phyloP scores from a whole-genome alignment of 2,888 invertebrate genomes.

The Melanostoma mellinum region DNA sequence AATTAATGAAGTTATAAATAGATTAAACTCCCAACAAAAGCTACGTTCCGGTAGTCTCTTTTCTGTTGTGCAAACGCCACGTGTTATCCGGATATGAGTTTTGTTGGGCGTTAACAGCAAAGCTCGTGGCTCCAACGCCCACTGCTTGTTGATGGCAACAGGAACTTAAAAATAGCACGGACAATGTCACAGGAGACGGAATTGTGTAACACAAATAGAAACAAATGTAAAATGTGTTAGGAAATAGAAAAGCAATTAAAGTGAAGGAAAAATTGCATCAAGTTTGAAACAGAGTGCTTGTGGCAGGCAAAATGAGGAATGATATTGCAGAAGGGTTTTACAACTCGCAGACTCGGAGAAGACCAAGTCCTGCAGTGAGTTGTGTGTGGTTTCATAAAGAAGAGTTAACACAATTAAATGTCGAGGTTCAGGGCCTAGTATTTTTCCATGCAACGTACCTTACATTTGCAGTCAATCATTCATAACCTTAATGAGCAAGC shows the following conservation, averaged over 20 bases:
- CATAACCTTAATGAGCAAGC: no score
- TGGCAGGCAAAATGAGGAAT: no score
- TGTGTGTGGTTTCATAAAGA: no score
- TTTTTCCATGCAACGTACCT: no score
- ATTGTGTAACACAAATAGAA: constrained; percentile 39
- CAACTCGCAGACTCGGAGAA: no score
- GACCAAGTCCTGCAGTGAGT: no score
- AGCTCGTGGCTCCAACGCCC: constrained; percentile 6
- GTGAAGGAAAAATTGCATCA: constrained; percentile 2
- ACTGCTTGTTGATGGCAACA: neutral
- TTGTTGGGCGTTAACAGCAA: constrained; percentile 23
- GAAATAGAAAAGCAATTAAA: constrained; percentile 45
- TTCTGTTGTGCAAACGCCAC: neutral
- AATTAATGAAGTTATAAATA: constrained; percentile 49
- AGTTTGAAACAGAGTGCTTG: neutral
- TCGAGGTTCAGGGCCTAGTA: no score
- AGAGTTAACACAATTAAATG: no score
- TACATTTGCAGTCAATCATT: no score
- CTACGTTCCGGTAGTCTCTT: no score
- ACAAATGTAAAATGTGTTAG: neutral
- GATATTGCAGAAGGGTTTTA: no score
- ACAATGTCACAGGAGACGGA: constrained; percentile 9
- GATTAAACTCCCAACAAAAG: constrained; percentile 13
- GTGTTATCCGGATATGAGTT: constrained; percentile 55
- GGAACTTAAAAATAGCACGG: constrained; percentile 24